phyloP scores from a whole-genome alignment of 2,888 invertebrate species.

The Zygogramma bicolorata region DNA sequence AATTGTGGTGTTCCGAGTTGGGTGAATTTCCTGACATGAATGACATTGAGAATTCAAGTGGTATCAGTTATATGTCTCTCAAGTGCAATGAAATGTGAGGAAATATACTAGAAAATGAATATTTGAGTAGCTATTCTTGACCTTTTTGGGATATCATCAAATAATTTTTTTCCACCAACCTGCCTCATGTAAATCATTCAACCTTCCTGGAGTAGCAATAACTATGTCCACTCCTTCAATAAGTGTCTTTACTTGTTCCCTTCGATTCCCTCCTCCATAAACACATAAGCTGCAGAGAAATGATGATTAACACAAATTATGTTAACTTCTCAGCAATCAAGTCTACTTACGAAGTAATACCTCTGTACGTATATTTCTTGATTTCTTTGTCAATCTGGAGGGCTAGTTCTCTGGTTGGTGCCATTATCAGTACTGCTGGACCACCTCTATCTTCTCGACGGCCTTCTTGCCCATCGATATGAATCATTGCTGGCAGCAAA shows the following conservation, averaged over 20 bases:
- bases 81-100: too few relatives aligned
- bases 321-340: neutral
- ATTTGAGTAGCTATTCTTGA: too few relatives aligned
- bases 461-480: conserved; percentile 88
- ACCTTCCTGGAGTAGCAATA: conserved; percentile 93
- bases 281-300: conserved; percentile 77
- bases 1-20: too few relatives aligned
- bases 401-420: conserved; percentile 94
- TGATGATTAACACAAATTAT: conserved; percentile 16
- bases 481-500: conserved; percentile 91
- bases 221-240: conserved; percentile 91
- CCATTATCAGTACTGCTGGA: conserved; percentile 88
- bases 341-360: conserved; percentile 82
- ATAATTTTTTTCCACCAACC: conserved; percentile 52
- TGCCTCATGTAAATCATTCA: conserved; percentile 88
- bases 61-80: too few relatives aligned
- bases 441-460: conserved; percentile 80
- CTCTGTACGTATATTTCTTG: conserved; percentile 87
- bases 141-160: too few relatives aligned
- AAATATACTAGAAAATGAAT: too few relatives aligned
- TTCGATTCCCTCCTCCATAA: conserved; percentile 90
- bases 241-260: conserved; percentile 81
- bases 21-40: too few relatives aligned
- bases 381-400: conserved; percentile 94
- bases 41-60: too few relatives aligned